Conservation (phyloP, 2,888 invertebrate genomes). For the Apotomis turbidana region DNA sequence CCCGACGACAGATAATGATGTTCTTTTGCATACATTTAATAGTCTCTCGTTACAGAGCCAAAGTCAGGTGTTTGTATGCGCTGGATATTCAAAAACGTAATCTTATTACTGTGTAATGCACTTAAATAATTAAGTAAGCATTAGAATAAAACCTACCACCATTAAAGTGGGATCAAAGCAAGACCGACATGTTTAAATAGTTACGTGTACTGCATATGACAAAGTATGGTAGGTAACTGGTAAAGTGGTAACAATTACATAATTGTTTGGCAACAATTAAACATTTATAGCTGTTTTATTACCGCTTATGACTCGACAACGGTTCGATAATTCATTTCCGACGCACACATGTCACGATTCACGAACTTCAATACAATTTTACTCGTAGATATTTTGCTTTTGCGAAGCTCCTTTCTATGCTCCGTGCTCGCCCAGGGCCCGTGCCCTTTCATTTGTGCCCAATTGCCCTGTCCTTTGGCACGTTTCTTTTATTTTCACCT, state of each 20-base stretch:
- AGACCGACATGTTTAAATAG: constrained; percentile 2
- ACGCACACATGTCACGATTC: neutral
- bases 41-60: no score
- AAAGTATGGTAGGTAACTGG: constrained; percentile 7
- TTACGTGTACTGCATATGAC: neutral
- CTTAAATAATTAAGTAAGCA: constrained; percentile 4
- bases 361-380: neutral
- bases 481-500: constrained; percentile 77
- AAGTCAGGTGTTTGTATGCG: neutral
- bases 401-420: constrained; percentile 59
- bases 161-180: constrained; percentile 6
- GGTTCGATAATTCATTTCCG: neutral
- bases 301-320: neutral
- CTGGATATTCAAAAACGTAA: neutral
- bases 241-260: constrained; percentile 13
- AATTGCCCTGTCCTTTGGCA: constrained; percentile 77
- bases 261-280: neutral
- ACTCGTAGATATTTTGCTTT: neutral
- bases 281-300: neutral
- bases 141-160: constrained; percentile 4
- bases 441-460: constrained; percentile 76
- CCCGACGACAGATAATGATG: no score
- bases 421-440: constrained; percentile 61
- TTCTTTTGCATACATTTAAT: no score
- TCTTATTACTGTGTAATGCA: neutral